Percentiles rank a stretch among this genome's conserved stretches.
These are phyloP conservation scores for Sphenopsis melanotis DNA, from an alignment of 2,797 vertebrate species.

Conservation along the genomic window DNA sequence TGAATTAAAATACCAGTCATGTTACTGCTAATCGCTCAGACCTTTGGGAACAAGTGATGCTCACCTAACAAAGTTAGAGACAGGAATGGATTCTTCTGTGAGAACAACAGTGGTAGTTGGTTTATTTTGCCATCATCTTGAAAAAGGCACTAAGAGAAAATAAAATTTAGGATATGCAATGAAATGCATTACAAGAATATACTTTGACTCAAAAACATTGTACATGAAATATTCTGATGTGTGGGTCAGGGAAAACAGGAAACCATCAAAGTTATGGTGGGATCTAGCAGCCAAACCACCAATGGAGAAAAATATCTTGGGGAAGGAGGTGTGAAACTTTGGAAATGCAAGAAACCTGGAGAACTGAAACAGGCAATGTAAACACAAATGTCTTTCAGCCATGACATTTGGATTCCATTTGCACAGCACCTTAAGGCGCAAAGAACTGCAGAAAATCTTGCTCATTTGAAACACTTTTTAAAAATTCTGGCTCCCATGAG, in stretches of 20 bases:
- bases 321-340: not conserved
- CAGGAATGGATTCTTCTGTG: not conserved
- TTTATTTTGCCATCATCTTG: not conserved
- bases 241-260: not conserved
- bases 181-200: not conserved
- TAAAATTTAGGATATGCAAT: not conserved
- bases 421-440: not conserved
- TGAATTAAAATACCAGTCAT: not conserved
- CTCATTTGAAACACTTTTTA: rapidly evolving
- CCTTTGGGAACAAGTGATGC: not conserved
- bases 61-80: not conserved
- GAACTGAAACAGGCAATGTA: not conserved
- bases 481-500: not conserved
- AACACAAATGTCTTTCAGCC: not conserved
- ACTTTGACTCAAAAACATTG: not conserved
- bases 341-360: not conserved
- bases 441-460: not conserved
- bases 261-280: not conserved
- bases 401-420: not conserved
- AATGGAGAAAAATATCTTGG: not conserved
- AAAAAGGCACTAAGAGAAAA: not conserved
- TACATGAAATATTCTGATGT: rapidly evolving
- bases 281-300: not conserved
- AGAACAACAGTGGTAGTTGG: not conserved
- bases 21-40: not conserved